Percentiles rank a stretch among this genome's conserved stretches.
These are phyloP conservation scores for Alcedo atthis DNA, from an alignment of 2,797 vertebrate species.

Conservation along the genomic window DNA sequence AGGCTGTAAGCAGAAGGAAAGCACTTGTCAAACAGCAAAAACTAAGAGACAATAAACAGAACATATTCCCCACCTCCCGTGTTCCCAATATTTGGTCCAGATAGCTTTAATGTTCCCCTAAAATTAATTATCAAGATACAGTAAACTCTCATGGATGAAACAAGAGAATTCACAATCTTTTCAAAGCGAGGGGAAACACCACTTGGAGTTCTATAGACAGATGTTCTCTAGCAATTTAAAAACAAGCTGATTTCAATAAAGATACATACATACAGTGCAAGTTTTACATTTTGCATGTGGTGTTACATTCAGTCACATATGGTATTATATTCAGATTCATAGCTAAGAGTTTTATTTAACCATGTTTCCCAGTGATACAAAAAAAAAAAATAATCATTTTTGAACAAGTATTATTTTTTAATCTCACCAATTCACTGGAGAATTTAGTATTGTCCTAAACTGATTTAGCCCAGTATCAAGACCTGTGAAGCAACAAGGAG, in stretches of 20 bases:
- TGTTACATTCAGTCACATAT: not conserved
- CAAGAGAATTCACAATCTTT: not conserved
- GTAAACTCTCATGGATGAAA: not conserved
- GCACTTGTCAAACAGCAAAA: not conserved
- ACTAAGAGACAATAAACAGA: not conserved
- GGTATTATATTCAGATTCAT: not conserved
- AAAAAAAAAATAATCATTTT: not conserved
- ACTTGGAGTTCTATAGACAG: not conserved
- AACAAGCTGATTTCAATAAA: not conserved
- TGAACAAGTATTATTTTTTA: not conserved
- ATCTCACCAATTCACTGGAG: not conserved
- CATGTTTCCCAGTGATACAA: not conserved
- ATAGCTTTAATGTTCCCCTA: not conserved
- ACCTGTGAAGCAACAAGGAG: not conserved
- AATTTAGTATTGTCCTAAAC: not conserved
- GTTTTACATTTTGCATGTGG: fast-evolving
- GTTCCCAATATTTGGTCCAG: not conserved
- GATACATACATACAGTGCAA: not conserved
- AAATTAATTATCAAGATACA: not conserved
- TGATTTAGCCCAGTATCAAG: not conserved
- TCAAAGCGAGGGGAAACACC: not conserved
- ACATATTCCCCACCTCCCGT: no score
- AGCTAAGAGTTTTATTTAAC: not conserved
- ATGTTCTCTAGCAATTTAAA: not conserved
- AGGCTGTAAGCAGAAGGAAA: not conserved